These are phyloP conservation scores for Callipepla californica DNA, from an alignment of 2,113 vertebrate species.

Conservation along the genomic window DNA sequence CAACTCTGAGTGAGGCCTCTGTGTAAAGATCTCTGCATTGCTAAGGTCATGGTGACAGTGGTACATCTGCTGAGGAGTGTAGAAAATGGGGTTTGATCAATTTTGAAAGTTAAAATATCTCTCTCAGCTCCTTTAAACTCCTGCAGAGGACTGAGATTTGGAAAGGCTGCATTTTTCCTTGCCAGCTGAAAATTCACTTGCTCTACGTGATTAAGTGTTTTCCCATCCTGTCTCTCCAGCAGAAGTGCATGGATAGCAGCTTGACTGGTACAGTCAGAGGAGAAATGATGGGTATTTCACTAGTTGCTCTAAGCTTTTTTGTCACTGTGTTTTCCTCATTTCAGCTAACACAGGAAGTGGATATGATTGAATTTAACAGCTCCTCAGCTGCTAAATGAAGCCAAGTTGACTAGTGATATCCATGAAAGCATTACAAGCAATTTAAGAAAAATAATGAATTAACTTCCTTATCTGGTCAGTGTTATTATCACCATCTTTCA, in stretches of 20 bases:
- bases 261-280: not conserved
- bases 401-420: slow-evolving; percentile 1
- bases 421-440: not conserved
- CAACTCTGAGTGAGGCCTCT: not conserved
- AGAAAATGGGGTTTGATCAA: not conserved
- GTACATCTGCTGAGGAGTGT: not conserved
- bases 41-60: not conserved
- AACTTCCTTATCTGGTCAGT: not conserved
- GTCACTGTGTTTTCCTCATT: not conserved
- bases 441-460: not conserved
- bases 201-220: not conserved
- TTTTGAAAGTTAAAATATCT: slow-evolving; percentile 14
- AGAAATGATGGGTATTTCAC: not conserved
- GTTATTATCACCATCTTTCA: slow-evolving; percentile 14
- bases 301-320: not conserved
- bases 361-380: slow-evolving; percentile 35
- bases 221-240: not conserved
- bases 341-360: not conserved
- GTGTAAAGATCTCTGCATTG: not conserved
- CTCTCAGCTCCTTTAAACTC: not conserved
- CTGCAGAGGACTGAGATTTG: not conserved
- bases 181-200: not conserved
- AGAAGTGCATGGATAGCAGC: not conserved
- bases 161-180: not conserved
- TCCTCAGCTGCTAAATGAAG: slow-evolving; percentile 45